A percentile compares a stretch with the other conserved stretches of the same genome.
phyloP scores from a whole-genome alignment of 2,113 vertebrate species.

The Neotoma lepida region DNA sequence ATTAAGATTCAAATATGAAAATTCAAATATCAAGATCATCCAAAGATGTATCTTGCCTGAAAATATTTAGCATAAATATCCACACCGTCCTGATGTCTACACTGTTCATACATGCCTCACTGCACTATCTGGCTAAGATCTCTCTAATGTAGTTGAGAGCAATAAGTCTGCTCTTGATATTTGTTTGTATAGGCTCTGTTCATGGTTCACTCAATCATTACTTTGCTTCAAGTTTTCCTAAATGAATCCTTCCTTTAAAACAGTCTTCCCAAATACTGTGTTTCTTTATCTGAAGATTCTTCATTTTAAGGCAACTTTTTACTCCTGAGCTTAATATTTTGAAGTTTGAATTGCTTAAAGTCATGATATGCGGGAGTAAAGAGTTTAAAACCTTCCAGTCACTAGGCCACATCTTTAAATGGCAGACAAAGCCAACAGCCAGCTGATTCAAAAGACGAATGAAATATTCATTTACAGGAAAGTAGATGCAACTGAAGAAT shows the following conservation, averaged over 20 bases:
- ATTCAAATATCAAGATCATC: conserved; percentile 18
- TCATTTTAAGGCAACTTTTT: not conserved
- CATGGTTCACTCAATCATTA: not conserved
- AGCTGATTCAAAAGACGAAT: not conserved
- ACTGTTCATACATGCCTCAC: not conserved
- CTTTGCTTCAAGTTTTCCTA: not conserved
- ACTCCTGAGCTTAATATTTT: not conserved
- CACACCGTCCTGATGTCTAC: not conserved
- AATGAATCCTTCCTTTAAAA: not conserved
- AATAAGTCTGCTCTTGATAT: not conserved
- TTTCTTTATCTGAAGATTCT: not conserved
- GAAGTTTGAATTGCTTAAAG: not conserved
- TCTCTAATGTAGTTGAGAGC: not conserved
- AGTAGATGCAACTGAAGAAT: not conserved
- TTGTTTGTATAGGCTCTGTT: not conserved
- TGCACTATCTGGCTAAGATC: not conserved
- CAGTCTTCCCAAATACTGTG: not conserved
- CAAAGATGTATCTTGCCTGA: not conserved
- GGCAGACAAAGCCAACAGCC: not conserved
- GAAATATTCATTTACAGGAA: not conserved
- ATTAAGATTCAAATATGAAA: not conserved
- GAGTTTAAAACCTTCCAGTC: not conserved
- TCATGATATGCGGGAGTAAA: not conserved
- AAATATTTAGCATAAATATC: not conserved
- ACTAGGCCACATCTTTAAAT: not conserved